These are phyloP conservation scores for Xanthorhoe designata DNA, from an alignment of 2,888 invertebrate species.

Conservation along the genomic window DNA sequence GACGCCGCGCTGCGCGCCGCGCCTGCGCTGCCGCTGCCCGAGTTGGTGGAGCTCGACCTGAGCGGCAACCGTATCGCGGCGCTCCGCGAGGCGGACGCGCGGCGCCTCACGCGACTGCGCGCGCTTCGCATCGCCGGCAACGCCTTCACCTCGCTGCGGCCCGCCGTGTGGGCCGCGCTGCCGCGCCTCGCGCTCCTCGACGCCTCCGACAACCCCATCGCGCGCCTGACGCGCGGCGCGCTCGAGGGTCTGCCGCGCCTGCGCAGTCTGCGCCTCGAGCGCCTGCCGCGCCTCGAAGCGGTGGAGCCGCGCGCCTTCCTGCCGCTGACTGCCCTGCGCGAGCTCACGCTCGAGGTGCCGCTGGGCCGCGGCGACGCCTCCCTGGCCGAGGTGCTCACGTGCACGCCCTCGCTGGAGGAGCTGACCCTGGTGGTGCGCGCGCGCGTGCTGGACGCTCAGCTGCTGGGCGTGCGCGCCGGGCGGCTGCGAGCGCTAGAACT, in stretches of 20 bases:
- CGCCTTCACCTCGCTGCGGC: constrained; percentile 88
- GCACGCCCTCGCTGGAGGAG: constrained; percentile 56
- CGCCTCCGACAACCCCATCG: constrained; percentile 91
- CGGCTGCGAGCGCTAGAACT: constrained; percentile 91
- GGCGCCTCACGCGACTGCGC: constrained; percentile 87
- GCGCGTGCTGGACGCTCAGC: constrained; percentile 88
- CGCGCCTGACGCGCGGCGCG: constrained; percentile 87
- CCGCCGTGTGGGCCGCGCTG: constrained; percentile 88
- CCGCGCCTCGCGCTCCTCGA: constrained; percentile 85
- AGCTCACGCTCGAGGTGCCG: constrained; percentile 87
- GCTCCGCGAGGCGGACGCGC: constrained; percentile 87
- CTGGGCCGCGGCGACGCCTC: constrained; percentile 77
- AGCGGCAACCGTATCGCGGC: constrained; percentile 89
- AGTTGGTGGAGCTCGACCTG: constrained; percentile 90
- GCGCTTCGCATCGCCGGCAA: constrained; percentile 89
- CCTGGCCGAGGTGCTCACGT: constrained; percentile 52
- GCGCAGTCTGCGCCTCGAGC: constrained; percentile 88
- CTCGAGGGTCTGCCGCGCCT: constrained; percentile 88
- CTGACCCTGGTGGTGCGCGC: constrained; percentile 87
- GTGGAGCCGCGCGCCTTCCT: constrained; percentile 89
- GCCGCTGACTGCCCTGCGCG: constrained; percentile 87
- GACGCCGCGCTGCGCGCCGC: constrained; percentile 88
- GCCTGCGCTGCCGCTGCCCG: constrained; percentile 87
- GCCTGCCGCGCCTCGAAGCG: constrained; percentile 87
- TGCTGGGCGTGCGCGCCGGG: constrained; percentile 89